A percentile compares a stretch with the other conserved stretches of the same genome.
These are phyloP conservation scores for Nymphicus hollandicus DNA, from an alignment of 2,113 vertebrate species.

Conservation along the genomic window DNA sequence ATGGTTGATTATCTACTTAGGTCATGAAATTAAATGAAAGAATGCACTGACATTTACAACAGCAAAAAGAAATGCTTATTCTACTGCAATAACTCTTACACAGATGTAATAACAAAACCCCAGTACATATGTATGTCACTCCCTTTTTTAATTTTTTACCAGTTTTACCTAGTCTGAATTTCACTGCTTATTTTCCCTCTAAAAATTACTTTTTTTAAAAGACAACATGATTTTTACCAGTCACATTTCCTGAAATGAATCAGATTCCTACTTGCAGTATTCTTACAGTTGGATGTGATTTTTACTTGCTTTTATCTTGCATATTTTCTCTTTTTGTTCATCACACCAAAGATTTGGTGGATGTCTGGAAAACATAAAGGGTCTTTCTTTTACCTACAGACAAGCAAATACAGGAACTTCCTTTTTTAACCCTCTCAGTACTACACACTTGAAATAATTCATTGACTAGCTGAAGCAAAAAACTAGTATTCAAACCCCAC, in stretches of 20 bases:
- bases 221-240: not conserved
- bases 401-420: conserved; percentile 25
- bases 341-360: conserved; percentile 7
- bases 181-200: not conserved
- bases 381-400: conserved; percentile 9
- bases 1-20: conserved; percentile 53
- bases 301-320: conserved; percentile 13
- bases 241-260: conserved; percentile 14
- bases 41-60: conserved; percentile 4
- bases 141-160: not conserved
- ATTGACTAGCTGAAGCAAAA: conserved; percentile 20
- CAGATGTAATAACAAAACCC: not conserved
- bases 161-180: conserved; percentile 7
- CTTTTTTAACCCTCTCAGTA: not conserved
- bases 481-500: not conserved
- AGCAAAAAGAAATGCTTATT: conserved; percentile 39
- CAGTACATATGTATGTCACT: not conserved
- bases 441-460: conserved; percentile 1
- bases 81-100: not conserved
- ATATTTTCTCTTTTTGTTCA: conserved; percentile 30
- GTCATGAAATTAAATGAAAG: conserved; percentile 65
- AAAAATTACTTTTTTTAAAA: not conserved
- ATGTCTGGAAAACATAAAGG: not conserved
- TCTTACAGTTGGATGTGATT: not conserved
- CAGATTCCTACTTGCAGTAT: not conserved